Base-by-base conservation (phyloP, 2,113 vertebrate genomes). In the Colaptes auratus region DNA sequence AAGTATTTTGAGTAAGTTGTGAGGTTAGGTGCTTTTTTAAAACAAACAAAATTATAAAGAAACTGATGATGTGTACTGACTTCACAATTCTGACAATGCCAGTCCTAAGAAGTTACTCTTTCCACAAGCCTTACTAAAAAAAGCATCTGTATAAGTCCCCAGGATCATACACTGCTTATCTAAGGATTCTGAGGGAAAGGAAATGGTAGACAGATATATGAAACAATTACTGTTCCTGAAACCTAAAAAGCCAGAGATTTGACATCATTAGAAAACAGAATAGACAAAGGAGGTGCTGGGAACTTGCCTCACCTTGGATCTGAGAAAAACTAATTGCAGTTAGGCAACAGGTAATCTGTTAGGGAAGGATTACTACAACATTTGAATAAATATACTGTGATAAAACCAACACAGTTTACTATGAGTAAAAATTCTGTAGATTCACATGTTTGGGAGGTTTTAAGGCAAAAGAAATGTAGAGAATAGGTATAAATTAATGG, bases 1-100 rank as follows among this genome's bases (percentile, higher is more conserved):
- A 82, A 88, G 85, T 17, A 56, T 48, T 91, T 82, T 87, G 27
- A 87, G 74, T 17, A 86, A 64, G 14, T 5, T 70, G 14, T 42
- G 75, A 39, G 74, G 31, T 5, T 33, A 65, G 18, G 19, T 33
- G 8, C 20, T 78, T 30, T 61, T 1, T 31, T 11, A 23, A 55
- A 12, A 16, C 4, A 55, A 28, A 55, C 27, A 55, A 55, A 55
- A 55, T 55, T 31, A 89, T 56, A 33, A 23, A 71, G 53, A 74
- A 92, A 35, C 21, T 14, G n/a, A 59, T 44, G 10, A 84, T 81
- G 7, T 4, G 1, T 7, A 56, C 14, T 30, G 65, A 67, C 31
- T 33, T 60, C 15, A 39, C 33, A 28, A 61, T 33, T 74, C 35
- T 83, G 67, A 61, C 46, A 82, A 59, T 24, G n/a, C 1, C 39